Evolutionary conservation across 2,888 invertebrate genomes (phyloP).

Genomic region (Apamea monoglypha): DNA sequence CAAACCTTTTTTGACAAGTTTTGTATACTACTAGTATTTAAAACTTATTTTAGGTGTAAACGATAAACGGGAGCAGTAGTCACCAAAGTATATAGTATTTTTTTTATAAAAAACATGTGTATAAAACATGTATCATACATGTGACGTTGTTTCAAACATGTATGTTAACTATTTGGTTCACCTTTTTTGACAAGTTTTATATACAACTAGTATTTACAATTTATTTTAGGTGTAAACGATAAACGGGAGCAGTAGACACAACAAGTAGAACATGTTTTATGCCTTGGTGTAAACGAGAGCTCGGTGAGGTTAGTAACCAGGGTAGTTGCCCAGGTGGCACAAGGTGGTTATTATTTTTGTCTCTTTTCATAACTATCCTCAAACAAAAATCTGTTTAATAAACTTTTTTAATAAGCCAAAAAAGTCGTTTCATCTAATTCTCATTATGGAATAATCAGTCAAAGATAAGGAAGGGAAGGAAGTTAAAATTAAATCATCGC

Average conservation of each 20-base stretch:
- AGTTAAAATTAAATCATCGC: slow-evolving; percentile 63
- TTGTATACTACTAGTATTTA: not conserved
- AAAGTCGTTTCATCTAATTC: slow-evolving; percentile 25
- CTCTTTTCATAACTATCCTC: not conserved
- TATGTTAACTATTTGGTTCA: too few species aligned
- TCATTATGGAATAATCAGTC: slow-evolving; percentile 57
- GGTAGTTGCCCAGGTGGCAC: not conserved
- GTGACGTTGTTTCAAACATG: not conserved
- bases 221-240: not conserved
- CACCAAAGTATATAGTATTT: too few species aligned
- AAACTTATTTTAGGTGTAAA: not conserved
- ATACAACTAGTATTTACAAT: not conserved
- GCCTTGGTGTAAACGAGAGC: not conserved
- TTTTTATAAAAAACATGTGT: not conserved
- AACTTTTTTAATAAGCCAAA: slow-evolving; percentile 1
- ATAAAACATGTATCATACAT: not conserved
- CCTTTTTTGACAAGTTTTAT: not conserved
- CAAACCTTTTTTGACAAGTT: not conserved
- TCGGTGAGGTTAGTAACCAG: not conserved
- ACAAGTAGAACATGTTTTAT: not conserved
- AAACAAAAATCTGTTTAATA: not conserved
- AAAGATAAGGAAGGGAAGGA: slow-evolving; percentile 53
- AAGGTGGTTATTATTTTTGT: not conserved
- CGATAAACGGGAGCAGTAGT: not conserved
- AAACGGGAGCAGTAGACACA: not conserved